A percentile compares a stretch with the other conserved stretches of the same genome.
Conservation (phyloP, 1,140 invertebrate species). For the Lucilia sericata region DNA sequence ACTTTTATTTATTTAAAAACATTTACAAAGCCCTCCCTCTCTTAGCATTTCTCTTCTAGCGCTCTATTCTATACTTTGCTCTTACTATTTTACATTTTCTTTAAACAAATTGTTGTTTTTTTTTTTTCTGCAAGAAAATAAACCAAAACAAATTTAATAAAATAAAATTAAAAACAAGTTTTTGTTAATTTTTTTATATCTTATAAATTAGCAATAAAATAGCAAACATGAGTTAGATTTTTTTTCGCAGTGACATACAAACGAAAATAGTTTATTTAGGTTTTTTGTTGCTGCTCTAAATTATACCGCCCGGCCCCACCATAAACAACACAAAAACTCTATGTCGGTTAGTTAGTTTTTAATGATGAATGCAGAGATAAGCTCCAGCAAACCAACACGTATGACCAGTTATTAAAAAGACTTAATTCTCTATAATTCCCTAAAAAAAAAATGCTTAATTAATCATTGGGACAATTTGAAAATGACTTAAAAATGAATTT, state of each 20-base stretch:
- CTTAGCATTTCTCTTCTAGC: too few relatives aligned
- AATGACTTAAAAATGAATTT: slow-evolving; percentile 7
- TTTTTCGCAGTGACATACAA: neutral
- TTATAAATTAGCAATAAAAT: neutral
- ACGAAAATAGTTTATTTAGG: neutral
- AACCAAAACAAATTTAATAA: neutral
- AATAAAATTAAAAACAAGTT: neutral
- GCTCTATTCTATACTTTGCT: too few relatives aligned
- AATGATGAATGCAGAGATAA: slow-evolving; percentile 13
- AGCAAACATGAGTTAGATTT: neutral
- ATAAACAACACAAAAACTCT: neutral
- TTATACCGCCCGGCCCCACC: neutral
- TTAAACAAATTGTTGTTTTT: neutral
- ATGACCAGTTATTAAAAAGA: neutral
- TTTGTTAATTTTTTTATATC: neutral
- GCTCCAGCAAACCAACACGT: neutral
- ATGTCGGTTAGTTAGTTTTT: neutral
- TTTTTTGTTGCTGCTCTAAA: neutral
- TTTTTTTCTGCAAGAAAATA: neutral
- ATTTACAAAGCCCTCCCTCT: too few relatives aligned
- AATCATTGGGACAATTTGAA: neutral
- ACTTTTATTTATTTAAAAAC: too few relatives aligned
- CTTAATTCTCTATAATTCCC: neutral
- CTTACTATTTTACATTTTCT: neutral
- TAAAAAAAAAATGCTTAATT: neutral